Conservation (phyloP, 2,113 vertebrate species). For the Sula dactylatra region DNA sequence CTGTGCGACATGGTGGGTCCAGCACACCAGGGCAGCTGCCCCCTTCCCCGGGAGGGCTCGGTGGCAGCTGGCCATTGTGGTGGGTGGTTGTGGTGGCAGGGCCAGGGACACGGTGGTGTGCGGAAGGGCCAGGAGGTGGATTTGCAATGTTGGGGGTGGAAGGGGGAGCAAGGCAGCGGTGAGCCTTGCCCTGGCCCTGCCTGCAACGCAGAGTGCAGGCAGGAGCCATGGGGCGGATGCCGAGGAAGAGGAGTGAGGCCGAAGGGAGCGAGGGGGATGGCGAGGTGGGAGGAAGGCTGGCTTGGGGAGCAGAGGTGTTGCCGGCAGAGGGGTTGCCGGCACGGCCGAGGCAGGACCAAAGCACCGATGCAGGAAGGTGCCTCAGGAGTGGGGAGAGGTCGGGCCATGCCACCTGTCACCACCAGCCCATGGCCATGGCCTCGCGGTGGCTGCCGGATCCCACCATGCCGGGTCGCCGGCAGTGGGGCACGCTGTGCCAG, state of each 20-base stretch:
- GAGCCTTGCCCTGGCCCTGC: not conserved
- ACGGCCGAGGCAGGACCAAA: not conserved
- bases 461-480: rapidly evolving
- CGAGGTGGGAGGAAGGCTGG: not conserved
- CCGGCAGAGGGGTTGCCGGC: not conserved
- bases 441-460: not conserved
- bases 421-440: not conserved
- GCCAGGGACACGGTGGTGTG: not conserved
- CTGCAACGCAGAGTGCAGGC: rapidly evolving
- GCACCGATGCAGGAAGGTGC: not conserved
- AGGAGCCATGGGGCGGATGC: not conserved
- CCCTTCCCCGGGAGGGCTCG: rapidly evolving
- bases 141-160: not conserved
- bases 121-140: not conserved
- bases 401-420: not conserved
- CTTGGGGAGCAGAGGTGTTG: not conserved
- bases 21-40: not conserved
- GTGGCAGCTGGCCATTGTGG: rapidly evolving
- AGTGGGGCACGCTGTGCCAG: not conserved
- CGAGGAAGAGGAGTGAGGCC: not conserved
- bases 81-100: not conserved
- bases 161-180: not conserved
- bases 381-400: not conserved
- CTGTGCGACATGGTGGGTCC: not conserved
- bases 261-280: not conserved